Evolutionary conservation across 2,888 invertebrate species (phyloP), one percentile per base, ranked within the genome.

Genomic region (Acanthococcus lagerstroemiae): DNA sequence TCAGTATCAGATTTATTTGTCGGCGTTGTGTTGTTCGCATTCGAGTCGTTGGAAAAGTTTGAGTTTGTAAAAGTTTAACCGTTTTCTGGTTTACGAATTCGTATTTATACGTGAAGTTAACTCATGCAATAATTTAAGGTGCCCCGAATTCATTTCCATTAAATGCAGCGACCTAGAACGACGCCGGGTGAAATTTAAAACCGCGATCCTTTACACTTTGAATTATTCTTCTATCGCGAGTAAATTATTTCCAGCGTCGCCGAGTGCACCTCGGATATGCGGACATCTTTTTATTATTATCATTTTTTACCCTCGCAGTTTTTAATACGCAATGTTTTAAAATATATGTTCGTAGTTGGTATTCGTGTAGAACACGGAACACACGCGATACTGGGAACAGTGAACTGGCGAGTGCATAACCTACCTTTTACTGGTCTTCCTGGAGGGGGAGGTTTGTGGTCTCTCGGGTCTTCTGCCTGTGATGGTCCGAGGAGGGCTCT

Each of bases 51-150:
- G 15, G 37, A 61, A 61, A 61, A 61, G 52, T 61, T 61, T 50
- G 61, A 50, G 50, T 26, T 50, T 61, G 61, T 61, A 61, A 61
- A 61, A 61, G 61, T 61, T 61, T 37, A 37, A 37, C 37, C 37
- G n/a, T 37, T 37, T 37, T 37, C 37, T 37, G 37, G 37, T 37
- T 37, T 37, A 25, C 58, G 58, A 37, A 56, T 60, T 30, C 52
- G 61, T 52, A 61, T 61, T 61, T 61, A 61, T 61, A 61, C 61
- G 52, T 37, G 52, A 61, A 61, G 61, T 61, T 61, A 61, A 61
- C 61, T 61, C 61, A 61, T 61, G 61, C 61, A 61, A 37, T 61
- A 61, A 61, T 50, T 61, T 61, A 52, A 52, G 50, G 61, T 61
- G 52, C 61, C 19, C 52, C 30, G 52, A 61, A 61, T 61, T 52